Base-by-base conservation (phyloP, 1,140 invertebrate species). In the Halesus radiatus region DNA sequence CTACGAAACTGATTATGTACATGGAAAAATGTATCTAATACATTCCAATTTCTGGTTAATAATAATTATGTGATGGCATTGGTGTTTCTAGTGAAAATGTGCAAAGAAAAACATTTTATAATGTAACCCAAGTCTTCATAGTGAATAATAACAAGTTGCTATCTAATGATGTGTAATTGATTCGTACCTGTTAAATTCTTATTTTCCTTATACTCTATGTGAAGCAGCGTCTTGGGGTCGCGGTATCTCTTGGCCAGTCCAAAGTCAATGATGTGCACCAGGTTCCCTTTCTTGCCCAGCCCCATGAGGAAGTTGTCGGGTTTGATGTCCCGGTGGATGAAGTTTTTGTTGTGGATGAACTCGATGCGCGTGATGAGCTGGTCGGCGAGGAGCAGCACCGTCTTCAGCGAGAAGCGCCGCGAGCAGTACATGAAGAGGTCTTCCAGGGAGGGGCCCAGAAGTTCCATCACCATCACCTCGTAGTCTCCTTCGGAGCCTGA, bases 251-350 rank as follows among this genome's bases (percentile, higher is more conserved):
- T 99, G 82, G 98, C 98, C 87, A 99, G 91, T 84, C 98, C 98
- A 92, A 99, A 99, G 91, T 99, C 98, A 91, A 99, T 99, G 86
- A 99, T 97, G 89, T 99, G 99, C 77, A 99, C 96, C 87, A 98
- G 91, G 90, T 98, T 98, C 84, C 95, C 95, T 89, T 95, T 96
- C 89, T 99, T 98, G 84, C 98, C 98, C 72, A 99, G 92, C 68
- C 98, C 98, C 98, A 99, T 99, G 84, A 99, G 91, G 91, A 99
- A 99, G 91, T 99, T 99, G 89, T 99, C 98, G 74, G 98, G 98
- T 90, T 99, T 96, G 83, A 99, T 98, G 90, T 99, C 98, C 85
- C 81, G 81, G 90, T 99, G 98, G 85, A 99, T 99, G 87, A 99
- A 99, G 89, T 97, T 97, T 85, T 97, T 96, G 88, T 95, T 97